Percentiles rank a stretch among this genome's conserved stretches.
phyloP scores from a whole-genome alignment of 2,888 invertebrate genomes.

The Apoderus coryli region DNA sequence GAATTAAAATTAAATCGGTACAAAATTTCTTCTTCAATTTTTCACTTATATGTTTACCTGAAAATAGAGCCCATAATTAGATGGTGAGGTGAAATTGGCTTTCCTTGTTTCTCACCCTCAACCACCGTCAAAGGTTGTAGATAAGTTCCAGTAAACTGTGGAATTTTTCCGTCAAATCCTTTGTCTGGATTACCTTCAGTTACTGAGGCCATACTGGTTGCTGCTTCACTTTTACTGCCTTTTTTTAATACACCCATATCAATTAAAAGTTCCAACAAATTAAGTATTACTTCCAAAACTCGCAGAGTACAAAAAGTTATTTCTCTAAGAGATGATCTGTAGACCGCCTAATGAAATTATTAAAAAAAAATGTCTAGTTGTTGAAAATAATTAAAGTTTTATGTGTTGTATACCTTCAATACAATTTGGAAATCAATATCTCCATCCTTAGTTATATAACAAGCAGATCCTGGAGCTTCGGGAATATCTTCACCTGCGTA shows the following conservation, averaged over 20 bases:
- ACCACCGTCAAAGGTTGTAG: constrained; percentile 25
- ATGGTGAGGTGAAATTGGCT: constrained; percentile 47
- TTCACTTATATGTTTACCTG: constrained; percentile 36
- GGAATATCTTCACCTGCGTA: constrained; percentile 75
- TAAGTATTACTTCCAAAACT: constrained; percentile 85
- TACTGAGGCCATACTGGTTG: constrained; percentile 20
- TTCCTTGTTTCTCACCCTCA: constrained; percentile 36
- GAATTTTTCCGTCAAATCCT: constrained; percentile 18
- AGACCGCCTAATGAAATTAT: constrained; percentile 55
- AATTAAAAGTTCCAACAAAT: constrained; percentile 80
- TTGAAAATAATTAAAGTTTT: not conserved
- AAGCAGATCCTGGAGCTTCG: constrained; percentile 76
- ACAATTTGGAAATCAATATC: constrained; percentile 86
- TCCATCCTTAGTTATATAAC: constrained; percentile 91
- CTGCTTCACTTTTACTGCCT: constrained; percentile 36
- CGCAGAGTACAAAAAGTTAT: constrained; percentile 69
- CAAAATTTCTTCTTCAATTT: no score
- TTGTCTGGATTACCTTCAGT: constrained; percentile 21
- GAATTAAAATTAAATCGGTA: constrained; percentile 16
- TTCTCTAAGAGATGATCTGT: constrained; percentile 75
- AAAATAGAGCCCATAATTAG: constrained; percentile 58
- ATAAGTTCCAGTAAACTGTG: constrained; percentile 16
- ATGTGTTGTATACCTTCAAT: constrained; percentile 44
- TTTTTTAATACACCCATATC: constrained; percentile 73
- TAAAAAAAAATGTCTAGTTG: not conserved